Conservation (phyloP, 1,140 invertebrate genomes). For the Bombus haemorrhoidalis region DNA sequence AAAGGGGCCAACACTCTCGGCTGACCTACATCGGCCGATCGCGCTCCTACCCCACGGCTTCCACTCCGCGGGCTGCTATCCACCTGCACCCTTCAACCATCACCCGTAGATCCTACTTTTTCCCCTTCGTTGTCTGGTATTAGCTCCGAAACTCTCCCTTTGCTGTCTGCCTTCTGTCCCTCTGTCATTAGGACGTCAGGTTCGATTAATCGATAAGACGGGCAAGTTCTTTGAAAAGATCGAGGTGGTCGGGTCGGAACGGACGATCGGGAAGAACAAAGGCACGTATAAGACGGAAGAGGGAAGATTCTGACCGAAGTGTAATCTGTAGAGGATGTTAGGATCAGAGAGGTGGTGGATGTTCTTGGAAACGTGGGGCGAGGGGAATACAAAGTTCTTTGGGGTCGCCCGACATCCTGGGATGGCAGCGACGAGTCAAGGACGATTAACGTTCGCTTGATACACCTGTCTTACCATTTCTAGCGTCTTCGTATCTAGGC, state of each 20-base stretch:
- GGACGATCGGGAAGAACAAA: not conserved
- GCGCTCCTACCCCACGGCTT: slow-evolving; percentile 47
- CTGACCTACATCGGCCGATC: slow-evolving; percentile 76
- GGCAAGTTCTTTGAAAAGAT: not conserved
- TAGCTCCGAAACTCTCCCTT: not conserved
- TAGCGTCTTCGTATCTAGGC: too few relatives aligned
- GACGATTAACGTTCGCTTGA: not conserved
- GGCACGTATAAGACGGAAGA: not conserved
- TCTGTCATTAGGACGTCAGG: not conserved
- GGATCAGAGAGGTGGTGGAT: not conserved
- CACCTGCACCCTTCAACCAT: slow-evolving; percentile 39
- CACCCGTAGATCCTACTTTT: slow-evolving; percentile 14
- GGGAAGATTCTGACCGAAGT: not conserved
- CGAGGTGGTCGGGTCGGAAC: not conserved
- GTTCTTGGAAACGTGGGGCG: not conserved
- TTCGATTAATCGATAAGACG: not conserved
- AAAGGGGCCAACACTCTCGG: slow-evolving; percentile 75
- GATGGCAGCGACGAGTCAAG: slow-evolving; percentile 1
- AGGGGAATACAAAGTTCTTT: not conserved
- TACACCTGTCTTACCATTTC: not conserved
- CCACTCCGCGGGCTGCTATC: slow-evolving; percentile 44
- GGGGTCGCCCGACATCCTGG: not conserved
- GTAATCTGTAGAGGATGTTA: not conserved
- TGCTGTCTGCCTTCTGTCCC: not conserved
- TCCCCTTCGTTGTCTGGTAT: too few relatives aligned